A percentile compares a stretch with the other conserved stretches of the same genome.
These are phyloP conservation scores for Calypte anna DNA, from an alignment of 2,113 vertebrate genomes.

Conservation along the genomic window DNA sequence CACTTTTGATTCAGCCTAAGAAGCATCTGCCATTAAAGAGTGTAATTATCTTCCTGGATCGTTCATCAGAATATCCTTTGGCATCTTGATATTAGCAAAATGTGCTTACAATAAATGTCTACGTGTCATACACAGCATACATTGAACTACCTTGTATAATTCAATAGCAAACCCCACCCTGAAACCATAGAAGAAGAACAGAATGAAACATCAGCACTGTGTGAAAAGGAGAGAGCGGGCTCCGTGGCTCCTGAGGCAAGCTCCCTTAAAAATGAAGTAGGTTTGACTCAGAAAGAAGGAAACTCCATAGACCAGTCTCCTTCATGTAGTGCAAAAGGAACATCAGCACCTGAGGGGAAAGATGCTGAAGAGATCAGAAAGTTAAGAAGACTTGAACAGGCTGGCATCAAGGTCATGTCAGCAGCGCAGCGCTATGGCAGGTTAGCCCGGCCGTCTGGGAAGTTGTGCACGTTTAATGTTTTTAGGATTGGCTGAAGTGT, in stretches of 20 bases:
- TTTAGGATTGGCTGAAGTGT: constrained; percentile 20
- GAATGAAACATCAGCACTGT: constrained; percentile 61
- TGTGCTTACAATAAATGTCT: background rate
- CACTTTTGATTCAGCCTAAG: background rate
- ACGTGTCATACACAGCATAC: background rate
- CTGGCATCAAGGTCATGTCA: constrained; percentile 91
- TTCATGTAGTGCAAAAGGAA: constrained; percentile 46
- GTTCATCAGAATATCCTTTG: background rate
- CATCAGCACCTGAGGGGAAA: constrained; percentile 62
- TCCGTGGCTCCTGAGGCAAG: background rate
- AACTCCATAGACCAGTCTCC: constrained; percentile 36
- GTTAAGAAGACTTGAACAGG: constrained; percentile 84
- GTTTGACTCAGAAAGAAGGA: constrained; percentile 31
- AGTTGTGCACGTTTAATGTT: constrained; percentile 41
- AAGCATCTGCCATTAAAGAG: background rate
- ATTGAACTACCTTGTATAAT: constrained; percentile 71
- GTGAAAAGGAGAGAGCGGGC: constrained; percentile 47
- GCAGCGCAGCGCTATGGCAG: constrained; percentile 88
- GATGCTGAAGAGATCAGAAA: constrained; percentile 78
- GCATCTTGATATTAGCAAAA: background rate
- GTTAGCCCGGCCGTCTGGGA: constrained; percentile 78
- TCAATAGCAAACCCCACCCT: constrained; percentile 77
- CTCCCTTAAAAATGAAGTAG: constrained; percentile 16
- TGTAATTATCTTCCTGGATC: background rate
- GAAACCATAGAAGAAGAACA: constrained; percentile 82